Conservation (phyloP, 1,140 invertebrate genomes). For the Leptinotarsa texana region DNA sequence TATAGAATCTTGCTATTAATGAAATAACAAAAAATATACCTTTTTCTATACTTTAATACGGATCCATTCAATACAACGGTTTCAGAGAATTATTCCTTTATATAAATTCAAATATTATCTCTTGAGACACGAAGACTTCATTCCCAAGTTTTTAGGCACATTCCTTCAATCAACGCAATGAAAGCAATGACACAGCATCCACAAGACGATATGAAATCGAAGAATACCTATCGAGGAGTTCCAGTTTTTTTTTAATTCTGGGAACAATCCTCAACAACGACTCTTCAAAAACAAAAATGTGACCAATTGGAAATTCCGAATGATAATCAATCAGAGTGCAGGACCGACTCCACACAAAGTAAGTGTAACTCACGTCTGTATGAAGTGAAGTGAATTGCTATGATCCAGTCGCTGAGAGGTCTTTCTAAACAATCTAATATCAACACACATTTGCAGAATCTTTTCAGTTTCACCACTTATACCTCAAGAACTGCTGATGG, state of each 20-base stretch:
- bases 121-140: not conserved
- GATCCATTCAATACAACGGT: not conserved
- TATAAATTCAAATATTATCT: conserved; percentile 1
- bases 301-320: not conserved
- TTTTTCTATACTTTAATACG: not conserved
- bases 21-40: too few species aligned
- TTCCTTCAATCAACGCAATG: not conserved
- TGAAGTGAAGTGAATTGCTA: too few species aligned
- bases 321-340: too few species aligned
- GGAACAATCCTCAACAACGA: not conserved
- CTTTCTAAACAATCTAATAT: too few species aligned
- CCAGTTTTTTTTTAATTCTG: not conserved
- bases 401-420: too few species aligned
- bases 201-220: not conserved
- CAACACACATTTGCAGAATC: too few species aligned
- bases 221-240: not conserved
- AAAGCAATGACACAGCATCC: not conserved
- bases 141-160: not conserved
- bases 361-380: too few species aligned
- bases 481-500: too few species aligned
- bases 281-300: not conserved
- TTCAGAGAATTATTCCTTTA: not conserved
- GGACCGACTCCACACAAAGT: too few species aligned
- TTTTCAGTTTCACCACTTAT: too few species aligned
- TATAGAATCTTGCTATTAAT: too few species aligned